Evolutionary conservation across 2,888 invertebrate genomes (phyloP).

Genomic region (Catocala sponsa): DNA sequence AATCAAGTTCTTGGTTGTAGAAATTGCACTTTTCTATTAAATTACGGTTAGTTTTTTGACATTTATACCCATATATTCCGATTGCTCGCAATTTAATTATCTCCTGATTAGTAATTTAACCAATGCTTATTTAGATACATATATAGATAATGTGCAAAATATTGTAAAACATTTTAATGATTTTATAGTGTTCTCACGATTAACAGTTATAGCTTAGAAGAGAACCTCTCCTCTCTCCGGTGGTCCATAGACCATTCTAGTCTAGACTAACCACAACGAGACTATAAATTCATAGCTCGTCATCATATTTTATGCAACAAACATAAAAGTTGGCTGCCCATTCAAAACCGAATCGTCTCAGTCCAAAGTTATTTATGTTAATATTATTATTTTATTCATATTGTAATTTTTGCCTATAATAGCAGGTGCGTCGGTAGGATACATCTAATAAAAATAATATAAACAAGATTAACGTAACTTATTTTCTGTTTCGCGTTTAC

Average conservation of each 20-base stretch:
- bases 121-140: no score
- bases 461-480: slow-evolving; percentile 43
- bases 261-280: slow-evolving; percentile 3
- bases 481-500: slow-evolving; percentile 45
- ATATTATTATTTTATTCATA: slow-evolving; percentile 38
- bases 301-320: slow-evolving; percentile 25
- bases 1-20: not conserved
- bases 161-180: no score
- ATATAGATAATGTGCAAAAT: no score
- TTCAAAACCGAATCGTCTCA: slow-evolving; percentile 30
- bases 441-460: slow-evolving; percentile 40
- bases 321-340: slow-evolving; percentile 20
- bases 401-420: slow-evolving; percentile 36
- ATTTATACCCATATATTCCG: no score
- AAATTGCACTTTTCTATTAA: no score
- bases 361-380: slow-evolving; percentile 34
- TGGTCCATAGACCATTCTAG: slow-evolving; percentile 8
- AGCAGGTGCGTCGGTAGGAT: slow-evolving; percentile 45
- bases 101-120: no score
- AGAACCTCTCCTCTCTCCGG: not conserved
- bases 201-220: no score
- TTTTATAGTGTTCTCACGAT: no score
- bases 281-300: slow-evolving; percentile 22
- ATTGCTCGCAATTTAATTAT: no score
- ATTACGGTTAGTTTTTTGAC: no score